Evolutionary conservation across 2,888 invertebrate genomes (phyloP).

Genomic region (Rhamnusium bicolor): DNA sequence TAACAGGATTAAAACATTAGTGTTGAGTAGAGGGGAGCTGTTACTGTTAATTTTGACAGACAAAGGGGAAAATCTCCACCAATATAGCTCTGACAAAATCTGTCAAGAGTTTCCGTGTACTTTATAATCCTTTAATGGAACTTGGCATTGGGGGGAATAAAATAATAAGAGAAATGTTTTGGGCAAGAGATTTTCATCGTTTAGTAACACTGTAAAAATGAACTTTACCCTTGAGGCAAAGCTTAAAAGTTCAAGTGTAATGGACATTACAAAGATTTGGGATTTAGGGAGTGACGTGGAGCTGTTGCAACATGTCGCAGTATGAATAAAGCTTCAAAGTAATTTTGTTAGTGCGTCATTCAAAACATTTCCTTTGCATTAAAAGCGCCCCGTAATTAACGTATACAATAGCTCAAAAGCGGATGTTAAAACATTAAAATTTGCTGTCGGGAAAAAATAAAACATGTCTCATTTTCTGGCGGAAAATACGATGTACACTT

Average conservation of each 20-base stretch:
- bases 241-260: slow-evolving; percentile 24
- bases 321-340: slow-evolving; percentile 9
- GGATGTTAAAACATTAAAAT: background rate
- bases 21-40: slow-evolving; percentile 42
- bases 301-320: background rate
- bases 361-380: background rate
- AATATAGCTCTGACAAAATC: slow-evolving; percentile 49
- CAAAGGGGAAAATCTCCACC: slow-evolving; percentile 48
- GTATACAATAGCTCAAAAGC: background rate
- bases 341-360: slow-evolving; percentile 2
- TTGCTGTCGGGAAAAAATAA: background rate
- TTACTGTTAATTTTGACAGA: slow-evolving; percentile 56
- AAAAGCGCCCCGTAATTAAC: background rate
- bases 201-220: slow-evolving; percentile 35
- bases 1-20: slow-evolving; percentile 55
- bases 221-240: background rate
- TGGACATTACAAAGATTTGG: slow-evolving; percentile 27
- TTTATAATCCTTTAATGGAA: slow-evolving; percentile 58
- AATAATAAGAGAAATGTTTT: slow-evolving; percentile 48
- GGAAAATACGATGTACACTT: no score
- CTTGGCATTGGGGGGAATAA: slow-evolving; percentile 42
- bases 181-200: slow-evolving; percentile 44
- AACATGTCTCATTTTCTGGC: no score
- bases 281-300: background rate
- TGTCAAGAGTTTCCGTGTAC: slow-evolving; percentile 50